Evolutionary conservation across 2,113 vertebrate species (phyloP), one percentile per base, ranked within the genome.

Genomic region (Jacana jacana): DNA sequence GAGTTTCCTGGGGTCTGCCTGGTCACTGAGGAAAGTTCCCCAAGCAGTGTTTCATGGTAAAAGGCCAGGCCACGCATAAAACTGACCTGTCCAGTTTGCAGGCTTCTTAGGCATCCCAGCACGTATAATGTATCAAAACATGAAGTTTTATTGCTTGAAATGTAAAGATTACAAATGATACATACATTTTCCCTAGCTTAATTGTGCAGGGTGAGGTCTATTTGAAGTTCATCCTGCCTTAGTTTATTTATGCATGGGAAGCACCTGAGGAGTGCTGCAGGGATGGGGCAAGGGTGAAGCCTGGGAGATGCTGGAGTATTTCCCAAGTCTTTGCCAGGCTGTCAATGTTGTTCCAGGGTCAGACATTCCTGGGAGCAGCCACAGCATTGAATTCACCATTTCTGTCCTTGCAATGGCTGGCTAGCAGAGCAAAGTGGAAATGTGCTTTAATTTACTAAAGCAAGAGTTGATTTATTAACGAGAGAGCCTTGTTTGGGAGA

Each of bases 231-330:
- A 40, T 85, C 51, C 65, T 66, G 30, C 58, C 33, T 48, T 64
- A 15, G 37, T 81, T 93, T 89, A 28, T 72, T 82, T 64, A 77
- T 81, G 88, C 78, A 75, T 60, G 78, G 66, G 52, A 90, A 71
- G 22, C 49, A 86, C 52, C 63, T 55, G 55, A 75, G n/a, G 33
- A 86, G 9, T 13, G 14, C 49, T 82, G 40, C 40, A 58, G 66
- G 70, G 31, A 81, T 28, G 24, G 37, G 37, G 11, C 9, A 84
- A 0, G 0, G 70, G 20, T 0, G 0, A 79, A 65, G 51, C 7
- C 57, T 70, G 88, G 78, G 68, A 81, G 60, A 73, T 83, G 33
- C 39, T 13, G 0, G 17, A 51, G 58, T 58, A 30, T 70, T 83
- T 91, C 80, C 48, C 81, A 79, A 79, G 25, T 52, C 55, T 37